Evolutionary conservation across 1,140 invertebrate genomes (phyloP), one percentile per base, ranked within the genome.

Genomic region (Procambarus virginalis): DNA sequence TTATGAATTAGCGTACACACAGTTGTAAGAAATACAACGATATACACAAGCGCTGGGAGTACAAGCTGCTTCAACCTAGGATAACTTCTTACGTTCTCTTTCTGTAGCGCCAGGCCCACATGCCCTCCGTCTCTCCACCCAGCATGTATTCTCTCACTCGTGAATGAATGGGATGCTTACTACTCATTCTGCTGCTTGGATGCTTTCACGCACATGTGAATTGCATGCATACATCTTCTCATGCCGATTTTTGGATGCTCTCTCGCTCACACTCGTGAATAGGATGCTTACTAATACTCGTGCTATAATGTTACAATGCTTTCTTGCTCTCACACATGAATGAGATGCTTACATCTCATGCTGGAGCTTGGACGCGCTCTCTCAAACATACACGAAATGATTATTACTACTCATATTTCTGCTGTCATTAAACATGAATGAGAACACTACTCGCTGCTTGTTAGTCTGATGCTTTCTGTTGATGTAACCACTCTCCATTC

Each of bases 1-100:
- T 88, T 86, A 86, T 89, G 81, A 85, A 79, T 55, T 90, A 90
- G 89, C 89, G 70, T 85, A 90, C 89, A 81, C 89, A 85, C 89
- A 90, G 76, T 90, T 79, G 89, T 90, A 84, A 85, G 89, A 90
- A 90, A 85, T 90, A 73, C 89, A 90, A 64, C 73, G 81, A 83
- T 89, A 83, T 89, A 89, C 87, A 89, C 87, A 89, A 83, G 78
- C 49, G 58, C 64, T 87, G 78, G 84, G 84, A 87, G 68, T 70
- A 87, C 86, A 87, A 87, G 86, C 86, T 81, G 86, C 68, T 70
- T 81, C 34, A 86, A 86, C 86, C 48, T 68, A 87, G 77, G 86
- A 87, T 34, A 81, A 81, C 4, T 46, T 68, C 86, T 87, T 70
- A 73, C 86, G 76, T 51, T 60, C 79, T 22, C 12, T 14, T 22